Evolutionary conservation across 2,113 vertebrate species (phyloP).

Genomic region (Craseonycteris thonglongyai): DNA sequence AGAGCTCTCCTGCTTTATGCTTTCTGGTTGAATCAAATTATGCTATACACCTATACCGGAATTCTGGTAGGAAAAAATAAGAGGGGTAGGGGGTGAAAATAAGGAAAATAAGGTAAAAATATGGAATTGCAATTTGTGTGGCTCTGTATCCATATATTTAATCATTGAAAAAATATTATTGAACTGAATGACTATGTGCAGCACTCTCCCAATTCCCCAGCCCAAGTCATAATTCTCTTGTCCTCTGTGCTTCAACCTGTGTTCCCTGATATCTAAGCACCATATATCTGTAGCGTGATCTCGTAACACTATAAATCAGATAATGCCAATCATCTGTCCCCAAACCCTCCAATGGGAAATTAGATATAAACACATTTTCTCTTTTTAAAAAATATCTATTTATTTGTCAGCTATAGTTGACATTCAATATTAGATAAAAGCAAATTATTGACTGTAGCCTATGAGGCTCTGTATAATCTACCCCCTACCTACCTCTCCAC

Average conservation of each 20-base stretch:
- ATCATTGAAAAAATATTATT: neutral
- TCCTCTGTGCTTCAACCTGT: neutral
- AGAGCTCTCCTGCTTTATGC: neutral
- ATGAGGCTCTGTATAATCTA: neutral
- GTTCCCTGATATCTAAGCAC: neutral
- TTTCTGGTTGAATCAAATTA: neutral
- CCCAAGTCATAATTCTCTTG: neutral
- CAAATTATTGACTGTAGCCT: neutral
- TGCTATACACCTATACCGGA: neutral
- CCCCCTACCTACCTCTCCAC: neutral
- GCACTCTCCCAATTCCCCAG: neutral
- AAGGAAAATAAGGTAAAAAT: neutral
- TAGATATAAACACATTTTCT: neutral
- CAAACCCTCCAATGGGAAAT: neutral
- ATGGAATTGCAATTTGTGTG: neutral
- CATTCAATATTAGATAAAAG: no score
- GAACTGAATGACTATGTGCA: neutral
- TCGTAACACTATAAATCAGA: neutral
- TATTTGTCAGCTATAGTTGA: no score
- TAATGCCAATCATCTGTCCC: neutral
- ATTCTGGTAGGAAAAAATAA: neutral
- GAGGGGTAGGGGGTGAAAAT: neutral
- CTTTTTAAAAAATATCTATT: no score
- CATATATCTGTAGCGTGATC: neutral
- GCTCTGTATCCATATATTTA: neutral